These are phyloP conservation scores for Pristis pectinata DNA, from an alignment of 2,797 vertebrate species.

Conservation along the genomic window DNA sequence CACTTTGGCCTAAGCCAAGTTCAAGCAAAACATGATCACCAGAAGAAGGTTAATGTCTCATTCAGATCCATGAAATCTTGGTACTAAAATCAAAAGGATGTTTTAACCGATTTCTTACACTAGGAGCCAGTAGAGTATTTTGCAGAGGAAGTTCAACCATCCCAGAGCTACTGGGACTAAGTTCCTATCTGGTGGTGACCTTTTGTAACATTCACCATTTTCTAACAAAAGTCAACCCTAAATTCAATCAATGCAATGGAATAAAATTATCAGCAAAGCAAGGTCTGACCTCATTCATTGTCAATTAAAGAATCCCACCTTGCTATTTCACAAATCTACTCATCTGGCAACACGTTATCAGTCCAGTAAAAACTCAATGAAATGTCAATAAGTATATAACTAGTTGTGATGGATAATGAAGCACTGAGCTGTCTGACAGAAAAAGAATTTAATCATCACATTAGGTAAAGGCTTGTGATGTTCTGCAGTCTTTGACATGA, in stretches of 20 bases:
- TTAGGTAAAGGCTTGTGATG: background rate
- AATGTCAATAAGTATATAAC: background rate
- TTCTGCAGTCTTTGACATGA: background rate
- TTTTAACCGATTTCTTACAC: background rate
- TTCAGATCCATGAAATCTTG: background rate
- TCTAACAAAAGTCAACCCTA: background rate
- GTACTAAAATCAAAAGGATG: background rate
- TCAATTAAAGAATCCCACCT: background rate
- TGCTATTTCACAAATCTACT: background rate
- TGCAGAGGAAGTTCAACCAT: background rate
- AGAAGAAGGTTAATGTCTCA: background rate
- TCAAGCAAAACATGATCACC: background rate
- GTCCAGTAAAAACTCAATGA: background rate
- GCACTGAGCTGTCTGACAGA: background rate
- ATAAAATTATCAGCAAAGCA: background rate
- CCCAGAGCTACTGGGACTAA: background rate
- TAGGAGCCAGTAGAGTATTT: constrained; percentile 3
- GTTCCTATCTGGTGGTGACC: too few relatives aligned
- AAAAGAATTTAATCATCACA: background rate
- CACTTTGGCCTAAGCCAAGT: background rate
- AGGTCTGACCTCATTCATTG: background rate
- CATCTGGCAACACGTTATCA: background rate
- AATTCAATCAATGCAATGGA: background rate
- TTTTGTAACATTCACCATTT: too few relatives aligned
- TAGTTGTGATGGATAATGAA: background rate